Conservation (phyloP, 2,113 vertebrate species). For the Coregonus clupeaformis region DNA sequence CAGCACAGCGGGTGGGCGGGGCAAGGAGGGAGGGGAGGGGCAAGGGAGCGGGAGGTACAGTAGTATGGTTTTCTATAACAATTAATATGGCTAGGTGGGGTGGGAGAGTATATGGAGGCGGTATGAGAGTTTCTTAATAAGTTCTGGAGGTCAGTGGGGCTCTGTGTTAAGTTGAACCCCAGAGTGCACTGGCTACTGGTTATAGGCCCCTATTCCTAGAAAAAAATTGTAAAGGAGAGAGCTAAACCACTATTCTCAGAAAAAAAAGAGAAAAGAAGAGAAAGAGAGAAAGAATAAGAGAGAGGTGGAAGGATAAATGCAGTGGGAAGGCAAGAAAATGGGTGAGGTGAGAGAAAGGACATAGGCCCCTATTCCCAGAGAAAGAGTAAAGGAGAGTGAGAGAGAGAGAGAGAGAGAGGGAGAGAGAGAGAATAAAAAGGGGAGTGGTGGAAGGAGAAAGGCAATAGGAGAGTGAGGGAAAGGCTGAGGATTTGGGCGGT, state of each 20-base stretch:
- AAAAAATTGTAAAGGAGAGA: not conserved
- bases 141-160: constrained; percentile 56
- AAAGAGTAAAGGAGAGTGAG: too few relatives aligned
- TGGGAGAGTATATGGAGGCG: not conserved
- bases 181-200: constrained; percentile 22
- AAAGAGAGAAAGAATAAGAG: constrained; percentile 22
- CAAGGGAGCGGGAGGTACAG: constrained; percentile 34
- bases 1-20: constrained; percentile 87
- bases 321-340: too few relatives aligned
- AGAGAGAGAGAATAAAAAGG: too few relatives aligned
- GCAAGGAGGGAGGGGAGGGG: constrained; percentile 73
- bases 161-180: constrained; percentile 23
- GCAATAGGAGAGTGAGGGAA: too few relatives aligned
- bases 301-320: too few relatives aligned
- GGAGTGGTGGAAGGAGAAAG: too few relatives aligned
- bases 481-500: too few relatives aligned
- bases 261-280: constrained; percentile 6
- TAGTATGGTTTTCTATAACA: constrained; percentile 57
- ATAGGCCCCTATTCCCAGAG: too few relatives aligned
- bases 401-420: too few relatives aligned
- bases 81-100: constrained; percentile 55
- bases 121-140: constrained; percentile 29
- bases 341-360: too few relatives aligned
- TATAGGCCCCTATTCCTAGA: too few relatives aligned
- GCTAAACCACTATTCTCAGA: constrained; percentile 48